phyloP scores from a whole-genome alignment of 2,113 vertebrate genomes.

The Nothobranchius kuhntae region DNA sequence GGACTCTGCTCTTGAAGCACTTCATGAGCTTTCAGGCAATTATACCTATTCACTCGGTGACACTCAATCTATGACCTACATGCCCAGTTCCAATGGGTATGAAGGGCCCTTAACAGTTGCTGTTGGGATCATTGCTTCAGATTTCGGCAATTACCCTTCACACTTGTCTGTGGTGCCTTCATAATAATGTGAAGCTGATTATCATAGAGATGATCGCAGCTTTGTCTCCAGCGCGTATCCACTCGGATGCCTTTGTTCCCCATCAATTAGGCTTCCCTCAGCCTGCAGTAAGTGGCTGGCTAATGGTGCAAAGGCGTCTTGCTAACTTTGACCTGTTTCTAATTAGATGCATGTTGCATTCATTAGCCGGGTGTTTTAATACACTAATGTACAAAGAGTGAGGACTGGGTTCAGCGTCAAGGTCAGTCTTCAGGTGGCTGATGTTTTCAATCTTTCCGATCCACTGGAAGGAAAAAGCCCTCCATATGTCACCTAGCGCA shows the following conservation, averaged over 20 bases:
- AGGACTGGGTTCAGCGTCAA: constrained; percentile 64
- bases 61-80: constrained; percentile 34
- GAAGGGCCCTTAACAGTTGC: constrained; percentile 22
- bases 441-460: constrained; percentile 68
- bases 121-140: constrained; percentile 8
- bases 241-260: constrained; percentile 43
- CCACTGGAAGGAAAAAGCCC: constrained; percentile 69
- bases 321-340: constrained; percentile 61
- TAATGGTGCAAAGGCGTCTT: constrained; percentile 56
- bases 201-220: constrained; percentile 30
- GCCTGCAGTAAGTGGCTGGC: constrained; percentile 43
- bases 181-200: constrained; percentile 39
- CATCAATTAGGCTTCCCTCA: constrained; percentile 50
- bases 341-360: constrained; percentile 67
- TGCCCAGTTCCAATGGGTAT: constrained; percentile 6
- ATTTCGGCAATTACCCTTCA: constrained; percentile 39
- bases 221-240: constrained; percentile 11
- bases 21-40: constrained; percentile 31
- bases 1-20: constrained; percentile 25
- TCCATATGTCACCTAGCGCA: constrained; percentile 76
- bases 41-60: constrained; percentile 28
- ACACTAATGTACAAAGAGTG: constrained; percentile 61
- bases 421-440: constrained; percentile 67
- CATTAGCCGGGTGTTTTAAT: constrained; percentile 65
- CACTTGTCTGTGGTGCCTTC: constrained; percentile 24